Evolutionary conservation across 2,113 vertebrate genomes (phyloP).

Genomic region (Lycaon pictus): DNA sequence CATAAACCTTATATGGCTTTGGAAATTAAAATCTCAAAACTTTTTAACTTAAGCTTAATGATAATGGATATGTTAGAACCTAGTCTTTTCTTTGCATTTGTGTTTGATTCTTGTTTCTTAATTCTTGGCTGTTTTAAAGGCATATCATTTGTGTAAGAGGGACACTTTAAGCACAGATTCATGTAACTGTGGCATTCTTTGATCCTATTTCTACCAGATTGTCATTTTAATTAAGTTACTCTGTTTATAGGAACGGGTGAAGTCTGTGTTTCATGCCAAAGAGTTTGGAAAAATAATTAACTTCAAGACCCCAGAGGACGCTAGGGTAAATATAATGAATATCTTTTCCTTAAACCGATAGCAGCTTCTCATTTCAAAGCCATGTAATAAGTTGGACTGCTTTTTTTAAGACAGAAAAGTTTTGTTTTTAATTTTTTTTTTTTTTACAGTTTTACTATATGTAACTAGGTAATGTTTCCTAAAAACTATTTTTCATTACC

Average conservation of each 20-base stretch:
- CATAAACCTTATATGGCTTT: not conserved
- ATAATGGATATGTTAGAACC: not conserved
- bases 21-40: not conserved
- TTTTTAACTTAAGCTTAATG: not conserved
- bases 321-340: slow-evolving; percentile 90
- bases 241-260: slow-evolving; percentile 94
- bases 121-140: slow-evolving; percentile 10
- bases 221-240: slow-evolving; percentile 59
- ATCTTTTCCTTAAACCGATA: slow-evolving; percentile 54
- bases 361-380: slow-evolving; percentile 52
- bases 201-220: slow-evolving; percentile 52
- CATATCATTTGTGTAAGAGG: not conserved
- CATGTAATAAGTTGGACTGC: not conserved
- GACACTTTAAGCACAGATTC: not conserved
- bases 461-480: not conserved
- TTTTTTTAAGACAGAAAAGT: slow-evolving; percentile 31
- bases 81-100: not conserved
- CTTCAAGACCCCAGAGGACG: slow-evolving; percentile 95
- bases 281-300: slow-evolving; percentile 99
- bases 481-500: not conserved
- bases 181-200: not conserved
- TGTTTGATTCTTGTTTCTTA: not conserved
- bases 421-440: slow-evolving; percentile 49
- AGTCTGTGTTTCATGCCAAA: slow-evolving; percentile 98
- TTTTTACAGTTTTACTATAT: slow-evolving; percentile 38